phyloP scores from a whole-genome alignment of 2,888 invertebrate genomes.

The Marasmarcha lunaedactyla region DNA sequence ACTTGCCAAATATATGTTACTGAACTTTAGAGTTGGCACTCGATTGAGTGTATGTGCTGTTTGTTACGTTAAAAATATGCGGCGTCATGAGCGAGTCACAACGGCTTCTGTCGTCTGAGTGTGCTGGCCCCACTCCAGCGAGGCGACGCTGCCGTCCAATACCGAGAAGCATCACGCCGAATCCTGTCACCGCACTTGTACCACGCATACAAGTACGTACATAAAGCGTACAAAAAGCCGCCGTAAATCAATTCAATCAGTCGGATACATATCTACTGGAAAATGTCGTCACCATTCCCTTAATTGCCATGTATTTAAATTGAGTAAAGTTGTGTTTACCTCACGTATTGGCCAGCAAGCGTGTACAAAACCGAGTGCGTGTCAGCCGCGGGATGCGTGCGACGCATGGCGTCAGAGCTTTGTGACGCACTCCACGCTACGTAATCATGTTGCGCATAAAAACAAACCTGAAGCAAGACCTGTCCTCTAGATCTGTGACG shows the following conservation, averaged over 20 bases:
- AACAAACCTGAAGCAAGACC: slow-evolving; percentile 16
- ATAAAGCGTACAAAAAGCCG: neutral
- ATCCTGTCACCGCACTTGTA: neutral
- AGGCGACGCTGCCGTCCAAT: slow-evolving; percentile 19
- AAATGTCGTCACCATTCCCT: no score
- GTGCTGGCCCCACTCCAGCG: slow-evolving; percentile 52
- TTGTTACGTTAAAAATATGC: slow-evolving; percentile 67
- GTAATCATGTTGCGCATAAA: slow-evolving; percentile 12
- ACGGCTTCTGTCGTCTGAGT: slow-evolving; percentile 34
- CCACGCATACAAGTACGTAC: neutral
- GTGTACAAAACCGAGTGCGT: no score
- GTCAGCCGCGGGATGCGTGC: no score
- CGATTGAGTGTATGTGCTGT: slow-evolving; percentile 49
- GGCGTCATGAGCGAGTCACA: slow-evolving; percentile 64
- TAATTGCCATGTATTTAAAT: no score
- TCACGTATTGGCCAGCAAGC: no score
- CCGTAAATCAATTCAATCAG: neutral
- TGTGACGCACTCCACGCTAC: neutral
- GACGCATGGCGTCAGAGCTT: neutral
- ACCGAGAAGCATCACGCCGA: slow-evolving; percentile 15
- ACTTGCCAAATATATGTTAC: slow-evolving; percentile 65
- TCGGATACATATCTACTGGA: neutral
- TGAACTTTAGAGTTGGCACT: slow-evolving; percentile 69
- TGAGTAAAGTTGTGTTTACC: no score
- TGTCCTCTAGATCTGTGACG: neutral